Base-by-base conservation (phyloP, 2,888 invertebrate species). In the Eledona agricola region DNA sequence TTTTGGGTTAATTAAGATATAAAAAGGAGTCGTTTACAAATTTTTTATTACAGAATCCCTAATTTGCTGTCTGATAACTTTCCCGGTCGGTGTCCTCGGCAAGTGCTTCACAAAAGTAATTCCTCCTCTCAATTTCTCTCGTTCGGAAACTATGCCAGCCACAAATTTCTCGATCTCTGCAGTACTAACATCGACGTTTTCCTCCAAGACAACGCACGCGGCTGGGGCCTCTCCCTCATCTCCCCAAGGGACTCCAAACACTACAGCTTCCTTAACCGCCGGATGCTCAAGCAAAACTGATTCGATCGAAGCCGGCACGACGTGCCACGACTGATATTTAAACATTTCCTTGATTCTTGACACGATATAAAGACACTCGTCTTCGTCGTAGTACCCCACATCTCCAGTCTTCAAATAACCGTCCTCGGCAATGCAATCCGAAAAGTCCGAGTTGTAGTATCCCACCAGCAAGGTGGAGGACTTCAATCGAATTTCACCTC, bases 401-500 rank as follows among this genome's bases (percentile, higher is more conserved):
- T 72, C 72, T 3, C 71, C 70, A 2, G 65, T 62, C 55, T 61
- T 65, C 9, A 69, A 35, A 42, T 58, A 72, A 11, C 68, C 69
- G 1, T 69, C 67, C 10, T 55, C 40, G 37, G 70, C 71, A 20
- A 55, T 57, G 22, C 26, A 46, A 4, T 40, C 23, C 23, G 51
- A n/a, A 19, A 49, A 16, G 26, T 47, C 42, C 5, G n/a, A 7
- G 23, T 58, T 58, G 60, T 77, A 76, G 58, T 81, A 82, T 1
- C 75, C 78, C 72, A 77, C 64, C 56, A 73, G 68, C 10, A 62
- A 26, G 16, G 59, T 55, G n/a, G 59, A 47, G 1, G 67, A 77
- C 67, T 77, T 79, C 1, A 80, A 17, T 74, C 79, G 78, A 10
- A 83, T 64, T 60, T 82, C 82, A 9, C 82, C 83, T 1, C 68